Percentiles rank a stretch among this genome's conserved stretches.
phyloP scores from a whole-genome alignment of 2,888 invertebrate species.

The Pycnomerus fuliginosus region DNA sequence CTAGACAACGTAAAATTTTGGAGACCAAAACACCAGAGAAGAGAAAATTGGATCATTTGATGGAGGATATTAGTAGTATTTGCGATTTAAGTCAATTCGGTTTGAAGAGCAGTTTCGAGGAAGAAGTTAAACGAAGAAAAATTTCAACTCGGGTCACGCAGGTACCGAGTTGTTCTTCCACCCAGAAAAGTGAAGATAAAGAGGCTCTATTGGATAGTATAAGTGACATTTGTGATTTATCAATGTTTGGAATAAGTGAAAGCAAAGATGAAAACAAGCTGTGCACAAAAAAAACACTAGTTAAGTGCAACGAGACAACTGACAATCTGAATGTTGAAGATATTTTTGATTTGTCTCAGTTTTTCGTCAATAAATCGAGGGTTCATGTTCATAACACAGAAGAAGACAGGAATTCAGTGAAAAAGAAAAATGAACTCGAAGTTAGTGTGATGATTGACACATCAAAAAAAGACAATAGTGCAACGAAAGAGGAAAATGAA shows the following conservation, averaged over 20 bases:
- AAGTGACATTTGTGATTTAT: slow-evolving; percentile 33
- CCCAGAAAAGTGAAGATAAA: slow-evolving; percentile 1
- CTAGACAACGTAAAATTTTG: no score
- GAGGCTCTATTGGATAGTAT: slow-evolving; percentile 8
- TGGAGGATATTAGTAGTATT: slow-evolving; percentile 25
- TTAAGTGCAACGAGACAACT: slow-evolving; percentile 1
- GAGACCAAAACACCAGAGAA: not conserved
- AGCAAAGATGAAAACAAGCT: slow-evolving; percentile 7
- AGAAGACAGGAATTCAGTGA: not conserved
- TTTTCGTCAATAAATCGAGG: slow-evolving; percentile 3
- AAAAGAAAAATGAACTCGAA: not conserved
- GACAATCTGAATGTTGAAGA: slow-evolving; percentile 5
- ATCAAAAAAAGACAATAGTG: no score
- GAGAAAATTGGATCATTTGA: slow-evolving; percentile 4
- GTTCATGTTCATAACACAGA: not conserved
- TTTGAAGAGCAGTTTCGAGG: not conserved
- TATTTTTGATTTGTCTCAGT: slow-evolving; percentile 6
- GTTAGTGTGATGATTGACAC: slow-evolving; percentile 14
- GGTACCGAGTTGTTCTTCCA: not conserved
- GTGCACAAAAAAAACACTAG: not conserved
- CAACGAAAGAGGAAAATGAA: no score
- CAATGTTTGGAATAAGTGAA: slow-evolving; percentile 30
- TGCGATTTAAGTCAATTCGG: slow-evolving; percentile 22
- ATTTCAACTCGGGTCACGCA: not conserved
- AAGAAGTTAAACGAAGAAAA: slow-evolving; percentile 1